Evolutionary conservation across 2,797 vertebrate species (phyloP).

Genomic region (Sebastes matsubarae): DNA sequence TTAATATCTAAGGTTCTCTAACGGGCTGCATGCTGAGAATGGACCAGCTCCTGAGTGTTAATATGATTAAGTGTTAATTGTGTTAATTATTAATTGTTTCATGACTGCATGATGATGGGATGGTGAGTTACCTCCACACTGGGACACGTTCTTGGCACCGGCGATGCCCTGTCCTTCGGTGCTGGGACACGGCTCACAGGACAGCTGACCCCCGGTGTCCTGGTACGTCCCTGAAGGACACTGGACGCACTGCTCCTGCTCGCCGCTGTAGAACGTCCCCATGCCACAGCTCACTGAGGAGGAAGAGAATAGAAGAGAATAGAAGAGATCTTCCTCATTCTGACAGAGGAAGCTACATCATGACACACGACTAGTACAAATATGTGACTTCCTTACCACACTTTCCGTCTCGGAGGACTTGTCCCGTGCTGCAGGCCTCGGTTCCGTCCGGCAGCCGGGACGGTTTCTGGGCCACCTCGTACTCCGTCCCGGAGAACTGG

Average conservation of each 20-base stretch:
- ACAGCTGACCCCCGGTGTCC: conserved; percentile 90
- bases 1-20: not conserved
- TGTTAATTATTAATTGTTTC: too few relatives aligned
- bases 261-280: conserved; percentile 92
- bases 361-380: not conserved
- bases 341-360: not conserved
- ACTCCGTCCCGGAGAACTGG: conserved; percentile 93
- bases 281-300: conserved; percentile 86
- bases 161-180: conserved; percentile 85
- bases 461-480: conserved; percentile 92
- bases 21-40: not conserved
- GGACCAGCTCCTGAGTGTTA: not conserved
- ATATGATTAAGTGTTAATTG: not conserved
- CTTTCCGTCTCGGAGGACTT: conserved; percentile 88
- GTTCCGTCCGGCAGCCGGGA: conserved; percentile 82
- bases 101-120: not conserved
- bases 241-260: conserved; percentile 87
- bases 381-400: conserved; percentile 84
- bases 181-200: conserved; percentile 93
- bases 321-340: not conserved
- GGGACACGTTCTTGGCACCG: conserved; percentile 91
- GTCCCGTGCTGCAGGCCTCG: conserved; percentile 88
- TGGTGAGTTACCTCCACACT: conserved; percentile 88
- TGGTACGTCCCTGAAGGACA: conserved; percentile 92
- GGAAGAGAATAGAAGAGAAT: not conserved